Base-by-base conservation (phyloP, 2,888 invertebrate genomes). In the Eumacrocentrus americanus region DNA sequence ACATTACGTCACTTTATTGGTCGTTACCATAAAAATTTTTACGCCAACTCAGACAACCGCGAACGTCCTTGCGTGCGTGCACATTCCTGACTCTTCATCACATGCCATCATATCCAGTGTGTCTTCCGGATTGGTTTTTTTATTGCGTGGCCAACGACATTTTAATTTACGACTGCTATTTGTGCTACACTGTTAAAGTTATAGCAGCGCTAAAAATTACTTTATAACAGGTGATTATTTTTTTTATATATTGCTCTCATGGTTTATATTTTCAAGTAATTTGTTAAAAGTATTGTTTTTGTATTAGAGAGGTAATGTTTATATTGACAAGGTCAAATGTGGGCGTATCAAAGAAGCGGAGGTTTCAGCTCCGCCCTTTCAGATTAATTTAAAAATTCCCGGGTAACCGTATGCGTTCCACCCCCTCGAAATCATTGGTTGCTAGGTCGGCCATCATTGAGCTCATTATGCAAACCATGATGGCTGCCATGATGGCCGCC, bases 401-500 rank as follows among this genome's bases (percentile, higher is more conserved):
- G 63, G 62, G 60, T 47, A 50, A 52, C 48, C 38, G 44, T 53
- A 37, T 34, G 11, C 62, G 69, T 61, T 37, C 77, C 75, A 69
- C 77, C 77, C 69, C 65, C 59, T 54, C 20, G 46, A 60, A 63
- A 68, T 68, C 62, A 80, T 80, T 80, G 80, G 80, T 62, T 62
- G 66, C 16, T 42, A n/a, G 7, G 70, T 64, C 78, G 72, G 79
- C 79, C 80, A 80, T 80, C 74, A 73, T 73, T 70, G 61, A 18
- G 47, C 70, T 76, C 72, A 74, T 78, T 77, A 72, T 66, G 74
- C 71, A 73, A 71, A 72, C 70, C 72, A 72, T 73, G 70, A 68
- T 61, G 78, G 80, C 76, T 77, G 77, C 76, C 80, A 82, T 81
- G 79, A 85, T 85, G 84, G 84, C 84, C 79, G 83, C 80, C 74